These are phyloP conservation scores for Ophiothrix spiculata DNA, from an alignment of 35 echinoderm and acorn worm species.

Conservation along the genomic window DNA sequence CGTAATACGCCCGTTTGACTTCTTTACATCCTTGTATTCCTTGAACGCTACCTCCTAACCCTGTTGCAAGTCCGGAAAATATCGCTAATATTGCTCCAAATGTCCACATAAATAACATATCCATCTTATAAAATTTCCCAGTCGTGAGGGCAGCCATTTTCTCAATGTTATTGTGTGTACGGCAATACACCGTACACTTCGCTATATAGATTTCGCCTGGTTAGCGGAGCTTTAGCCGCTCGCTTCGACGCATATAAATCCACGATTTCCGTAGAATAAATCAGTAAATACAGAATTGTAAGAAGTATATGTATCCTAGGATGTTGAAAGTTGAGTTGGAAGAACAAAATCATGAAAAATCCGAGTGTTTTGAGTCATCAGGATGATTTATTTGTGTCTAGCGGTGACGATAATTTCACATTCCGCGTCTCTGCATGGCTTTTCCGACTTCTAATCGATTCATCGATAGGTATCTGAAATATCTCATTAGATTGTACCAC, in stretches of 20 bases:
- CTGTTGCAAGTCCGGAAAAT: constrained; percentile 17
- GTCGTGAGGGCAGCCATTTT: constrained; percentile 10
- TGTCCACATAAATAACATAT: not conserved
- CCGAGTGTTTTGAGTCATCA: not conserved
- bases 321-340: not conserved
- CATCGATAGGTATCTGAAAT: constrained; percentile 3
- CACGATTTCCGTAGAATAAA: not conserved
- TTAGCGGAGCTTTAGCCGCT: not conserved
- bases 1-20: constrained; percentile 34
- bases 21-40: constrained; percentile 38
- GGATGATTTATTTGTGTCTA: not conserved
- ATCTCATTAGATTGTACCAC: constrained; percentile 5
- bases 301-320: not conserved
- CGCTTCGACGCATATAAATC: not conserved
- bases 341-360: not conserved
- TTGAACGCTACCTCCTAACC: not conserved
- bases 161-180: constrained; percentile 1
- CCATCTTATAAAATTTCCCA: not conserved
- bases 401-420: not conserved
- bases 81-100: constrained; percentile 1
- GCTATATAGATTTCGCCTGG: not conserved
- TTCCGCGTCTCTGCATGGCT: not conserved
- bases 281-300: not conserved
- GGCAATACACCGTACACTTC: not conserved
- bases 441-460: not conserved